Base-by-base conservation (phyloP, 1,140 invertebrate genomes). In the Diachasma alloeum region DNA sequence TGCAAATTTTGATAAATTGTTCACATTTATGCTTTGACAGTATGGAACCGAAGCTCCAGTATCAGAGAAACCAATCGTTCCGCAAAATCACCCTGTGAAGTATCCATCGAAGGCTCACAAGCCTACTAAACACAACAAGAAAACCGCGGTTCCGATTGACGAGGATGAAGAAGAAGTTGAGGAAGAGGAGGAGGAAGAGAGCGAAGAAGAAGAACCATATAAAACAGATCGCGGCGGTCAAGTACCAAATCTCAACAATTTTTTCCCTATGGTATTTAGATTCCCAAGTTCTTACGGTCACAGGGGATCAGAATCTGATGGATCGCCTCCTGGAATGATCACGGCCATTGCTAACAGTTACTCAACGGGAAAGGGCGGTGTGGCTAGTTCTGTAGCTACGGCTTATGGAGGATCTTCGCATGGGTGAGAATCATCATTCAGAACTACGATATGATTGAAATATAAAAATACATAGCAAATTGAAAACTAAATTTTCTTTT, bases 301-400 rank as follows among this genome's bases (percentile, higher is more conserved):
- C 39, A 72, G 79, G 36, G 83, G 80, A 24, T 83, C 81, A 0
- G 72, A 46, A 11, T 53, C 67, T 70, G 26, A 83, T 3, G 82
- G 81, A 6, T 81, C 84, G 1, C 68, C 75, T 0, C 86, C 87
- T 24, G 87, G 87, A 15, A 72, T 84, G 0, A 86, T 90, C 4
- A 90, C 90, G 0, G 90, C 91, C 0, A 88, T 91, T 9, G 91
- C 91, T 6, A 91, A 91, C 76, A 91, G 91, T 81, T 91, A 90
- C 69, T 91, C 90, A 15, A 90, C 90, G 42, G 85, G 85, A 2
- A 88, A 85, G 77, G 84, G 90, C n/a, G 91, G 90, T 1, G 84
- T 91, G 11, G 91, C 91, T 0, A 89, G 87, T 73, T 91, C 90
- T 11, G 87, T 91, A 15, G 91, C 91, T 0, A 89, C 90, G 26